Conservation (phyloP, 2,888 invertebrate genomes). For the Cheilosia variabilis region DNA sequence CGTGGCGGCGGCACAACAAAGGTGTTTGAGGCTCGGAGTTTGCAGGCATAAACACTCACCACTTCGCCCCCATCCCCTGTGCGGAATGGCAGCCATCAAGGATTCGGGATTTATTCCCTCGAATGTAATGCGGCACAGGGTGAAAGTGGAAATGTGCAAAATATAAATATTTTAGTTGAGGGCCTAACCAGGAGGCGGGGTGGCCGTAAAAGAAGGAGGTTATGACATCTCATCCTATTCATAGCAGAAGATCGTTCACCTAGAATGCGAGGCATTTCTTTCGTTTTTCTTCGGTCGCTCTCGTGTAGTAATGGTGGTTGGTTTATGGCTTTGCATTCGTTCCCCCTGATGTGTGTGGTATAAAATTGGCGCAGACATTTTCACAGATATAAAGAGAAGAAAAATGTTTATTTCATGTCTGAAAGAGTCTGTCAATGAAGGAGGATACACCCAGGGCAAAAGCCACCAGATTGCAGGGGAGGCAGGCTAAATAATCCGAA, state of each 20-base stretch:
- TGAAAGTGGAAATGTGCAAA: conserved; percentile 42
- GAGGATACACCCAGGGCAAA: conserved; percentile 24
- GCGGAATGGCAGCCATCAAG: conserved; percentile 18
- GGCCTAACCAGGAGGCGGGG: conserved; percentile 18
- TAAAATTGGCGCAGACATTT: conserved; percentile 56
- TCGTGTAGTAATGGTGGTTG: conserved; percentile 7
- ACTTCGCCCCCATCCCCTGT: neutral
- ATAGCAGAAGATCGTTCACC: conserved; percentile 63
- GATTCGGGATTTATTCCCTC: conserved; percentile 39
- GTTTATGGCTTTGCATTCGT: conserved; percentile 26
- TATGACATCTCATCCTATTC: conserved; percentile 34
- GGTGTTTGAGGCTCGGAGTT: conserved; percentile 29
- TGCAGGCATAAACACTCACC: conserved; percentile 12
- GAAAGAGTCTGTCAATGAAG: conserved; percentile 50
- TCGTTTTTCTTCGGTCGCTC: conserved; percentile 15
- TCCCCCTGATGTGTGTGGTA: neutral
- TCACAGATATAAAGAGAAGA: conserved; percentile 37
- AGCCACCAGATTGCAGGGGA: conserved; percentile 51
- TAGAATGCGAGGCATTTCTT: conserved; percentile 53
- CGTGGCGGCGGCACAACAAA: conserved; percentile 29
- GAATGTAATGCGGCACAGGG: conserved; percentile 8
- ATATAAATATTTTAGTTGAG: conserved; percentile 54
- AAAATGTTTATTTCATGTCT: conserved; percentile 59
- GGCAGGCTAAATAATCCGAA: conserved; percentile 58
- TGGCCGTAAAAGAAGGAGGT: conserved; percentile 22